Base-by-base conservation (phyloP, 2,113 vertebrate genomes). In the Willisornis vidua region DNA sequence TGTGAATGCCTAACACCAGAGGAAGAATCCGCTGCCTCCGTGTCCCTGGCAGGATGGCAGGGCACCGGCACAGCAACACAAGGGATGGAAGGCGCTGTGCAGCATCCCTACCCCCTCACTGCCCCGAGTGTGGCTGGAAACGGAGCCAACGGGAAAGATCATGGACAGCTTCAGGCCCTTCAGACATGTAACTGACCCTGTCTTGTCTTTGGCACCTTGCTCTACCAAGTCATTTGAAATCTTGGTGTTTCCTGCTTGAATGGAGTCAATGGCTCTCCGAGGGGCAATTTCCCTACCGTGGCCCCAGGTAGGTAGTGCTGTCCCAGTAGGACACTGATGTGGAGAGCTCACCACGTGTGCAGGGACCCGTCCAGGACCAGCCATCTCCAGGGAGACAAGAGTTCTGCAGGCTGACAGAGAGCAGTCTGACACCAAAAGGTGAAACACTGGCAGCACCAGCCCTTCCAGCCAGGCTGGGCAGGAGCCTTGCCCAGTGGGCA, bases 81-180 rank as follows among this genome's bases (percentile, higher is more conserved):
- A n/a, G 35, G 2, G 12, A 9, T 0, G 7, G 7, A 23, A 18
- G 0, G 1, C 0, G 0, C 83, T 1, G 33, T 0, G 13, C 51
- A 19, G 77, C 33, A 35, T 12, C 76, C 68, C 6, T 0, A 0
- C 12, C 2, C 6, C 10, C 58, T 15, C 18, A 10, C 1, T 7
- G 5, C 6, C 57, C 66, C 0, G 7, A 26, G 19, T 6, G 31
- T 83, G 4, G 52, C 55, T 15, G 15, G 5, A 20, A 39, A 29
- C 0, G 0, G 41, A 48, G 45, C 11, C 3, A 62, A 4, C 0
- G 0, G 48, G 24, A 26, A 63, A 19, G 4, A 19, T 0, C 0
- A 0, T 0, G 19, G 6, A 9, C 7, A 31, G 35, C 45, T 48
- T 16, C 35, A 10, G 43, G 49, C 14, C 19, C 57, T 1, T 2